Base-by-base conservation (phyloP, 2,888 invertebrate genomes). In the Pardosa pseudoannulata region DNA sequence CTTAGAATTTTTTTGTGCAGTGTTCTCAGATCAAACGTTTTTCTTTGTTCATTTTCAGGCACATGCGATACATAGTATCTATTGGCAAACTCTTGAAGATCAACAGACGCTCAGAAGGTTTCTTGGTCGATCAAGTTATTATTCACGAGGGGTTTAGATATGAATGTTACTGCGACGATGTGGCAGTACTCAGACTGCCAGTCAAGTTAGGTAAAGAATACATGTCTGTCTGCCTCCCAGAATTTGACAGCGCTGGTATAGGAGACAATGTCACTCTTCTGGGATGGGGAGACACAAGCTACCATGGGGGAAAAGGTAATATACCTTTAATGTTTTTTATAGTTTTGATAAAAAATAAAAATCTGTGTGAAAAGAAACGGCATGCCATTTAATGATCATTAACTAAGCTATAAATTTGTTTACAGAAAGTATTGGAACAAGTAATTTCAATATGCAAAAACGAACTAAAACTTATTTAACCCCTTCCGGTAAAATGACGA, bases 91-190 rank as follows among this genome's bases (percentile, higher is more conserved):
- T 56, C 1, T 7, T 46, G 23, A 72, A 32, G 19, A 31, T 72
- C 6, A 13, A 6, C 5, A 31, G n/a, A 19, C n/a, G 7, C n/a
- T n/a, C 6, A 1, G 27, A 23, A 27, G 28, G 27, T 7, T 39
- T 27, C 23, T 5, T 7, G 6, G 74, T 74, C 0, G 16, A 62
- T 28, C 16, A 62, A 9, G 16, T 74, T 11, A 36, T 50, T 28
- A 0, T 78, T 2, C 83, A 85, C 50, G 16, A 65, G 1, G 68
- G 62, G 0, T 85, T 85, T 67, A 56, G 3, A 13, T 16, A 23
- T n/a, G 46, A 32, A 0, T 85, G 83, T 28, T 85, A 56, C 41
- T 85, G 83, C 67, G 67, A 78, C 31, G 83, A 85, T 27, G 73
- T 85, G 5, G 83, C 83, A 6, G 11, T 85, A 7, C 56, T 85